Evolutionary conservation across 2,797 vertebrate genomes (phyloP).

Genomic region (Poecilia velifera): DNA sequence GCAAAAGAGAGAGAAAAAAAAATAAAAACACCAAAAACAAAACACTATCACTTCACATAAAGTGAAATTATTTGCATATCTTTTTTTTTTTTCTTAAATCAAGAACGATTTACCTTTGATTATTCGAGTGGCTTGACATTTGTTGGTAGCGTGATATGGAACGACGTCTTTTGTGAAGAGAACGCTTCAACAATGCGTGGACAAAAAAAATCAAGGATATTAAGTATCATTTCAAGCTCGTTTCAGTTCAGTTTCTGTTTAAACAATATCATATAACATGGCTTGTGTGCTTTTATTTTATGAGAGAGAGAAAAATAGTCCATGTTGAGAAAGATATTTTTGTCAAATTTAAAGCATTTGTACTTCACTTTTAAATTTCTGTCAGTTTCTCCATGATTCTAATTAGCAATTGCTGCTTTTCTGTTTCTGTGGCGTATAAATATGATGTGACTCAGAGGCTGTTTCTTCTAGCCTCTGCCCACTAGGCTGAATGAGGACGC

Average conservation of each 20-base stretch:
- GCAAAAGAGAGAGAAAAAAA: not conserved
- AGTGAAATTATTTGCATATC: not conserved
- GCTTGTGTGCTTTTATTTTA: not conserved
- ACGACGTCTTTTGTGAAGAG: conserved; percentile 5
- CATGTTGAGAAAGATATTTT: not conserved
- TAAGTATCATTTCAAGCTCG: not conserved
- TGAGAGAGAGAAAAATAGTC: not conserved
- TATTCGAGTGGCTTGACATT: conserved; percentile 30
- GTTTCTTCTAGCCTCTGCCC: not conserved
- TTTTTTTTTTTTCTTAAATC: conserved; percentile 20
- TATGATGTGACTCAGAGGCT: too few species aligned
- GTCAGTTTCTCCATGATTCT: not conserved
- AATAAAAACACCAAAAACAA: not conserved
- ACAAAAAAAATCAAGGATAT: not conserved
- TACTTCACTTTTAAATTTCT: not conserved
- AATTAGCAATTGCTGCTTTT: not conserved
- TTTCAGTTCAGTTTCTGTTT: not conserved
- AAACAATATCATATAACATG: not conserved
- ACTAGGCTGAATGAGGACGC: not conserved
- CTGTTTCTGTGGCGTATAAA: not conserved
- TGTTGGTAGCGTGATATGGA: not conserved
- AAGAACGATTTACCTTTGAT: conserved; percentile 28
- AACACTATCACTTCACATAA: conserved; percentile 33
- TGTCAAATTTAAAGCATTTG: not conserved
- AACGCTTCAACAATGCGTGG: not conserved